Evolutionary conservation across 1,140 invertebrate genomes (phyloP).

Genomic region (Stratiolaelaps scimitus): DNA sequence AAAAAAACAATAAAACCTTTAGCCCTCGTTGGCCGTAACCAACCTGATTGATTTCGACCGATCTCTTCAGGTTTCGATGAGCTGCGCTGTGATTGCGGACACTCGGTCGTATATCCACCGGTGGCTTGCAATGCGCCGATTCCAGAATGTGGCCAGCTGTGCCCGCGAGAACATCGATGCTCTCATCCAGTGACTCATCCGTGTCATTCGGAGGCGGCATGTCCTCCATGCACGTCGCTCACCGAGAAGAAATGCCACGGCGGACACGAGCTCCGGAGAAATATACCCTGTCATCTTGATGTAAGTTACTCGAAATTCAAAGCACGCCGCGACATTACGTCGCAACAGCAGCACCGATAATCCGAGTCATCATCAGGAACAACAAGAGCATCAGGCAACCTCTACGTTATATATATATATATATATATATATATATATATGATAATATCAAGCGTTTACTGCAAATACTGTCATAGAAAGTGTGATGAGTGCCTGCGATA

Average conservation of each 20-base stretch:
- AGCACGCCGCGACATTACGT: too few species aligned
- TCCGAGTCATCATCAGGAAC: too few species aligned
- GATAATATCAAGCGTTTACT: too few species aligned
- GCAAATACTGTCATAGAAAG: too few species aligned
- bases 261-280: constrained; percentile 56
- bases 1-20: too few species aligned
- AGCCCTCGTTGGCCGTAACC: too few species aligned
- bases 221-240: constrained; percentile 85
- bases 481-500: too few species aligned
- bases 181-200: constrained; percentile 62
- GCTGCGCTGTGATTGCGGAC: constrained; percentile 77
- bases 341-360: too few species aligned
- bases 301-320: background rate
- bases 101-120: constrained; percentile 69
- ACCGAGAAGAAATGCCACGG: constrained; percentile 77
- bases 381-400: background rate
- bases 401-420: constrained; percentile 4
- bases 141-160: constrained; percentile 62
- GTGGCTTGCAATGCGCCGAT: constrained; percentile 74
- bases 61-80: constrained; percentile 63
- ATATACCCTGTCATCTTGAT: constrained; percentile 23
- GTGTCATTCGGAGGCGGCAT: constrained; percentile 58
- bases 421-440: constrained; percentile 7
- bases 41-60: background rate
- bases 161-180: constrained; percentile 62